Percentiles rank a stretch among this genome's conserved stretches.
phyloP scores from a whole-genome alignment of 2,888 invertebrate genomes.

The Protophormia terraenovae region DNA sequence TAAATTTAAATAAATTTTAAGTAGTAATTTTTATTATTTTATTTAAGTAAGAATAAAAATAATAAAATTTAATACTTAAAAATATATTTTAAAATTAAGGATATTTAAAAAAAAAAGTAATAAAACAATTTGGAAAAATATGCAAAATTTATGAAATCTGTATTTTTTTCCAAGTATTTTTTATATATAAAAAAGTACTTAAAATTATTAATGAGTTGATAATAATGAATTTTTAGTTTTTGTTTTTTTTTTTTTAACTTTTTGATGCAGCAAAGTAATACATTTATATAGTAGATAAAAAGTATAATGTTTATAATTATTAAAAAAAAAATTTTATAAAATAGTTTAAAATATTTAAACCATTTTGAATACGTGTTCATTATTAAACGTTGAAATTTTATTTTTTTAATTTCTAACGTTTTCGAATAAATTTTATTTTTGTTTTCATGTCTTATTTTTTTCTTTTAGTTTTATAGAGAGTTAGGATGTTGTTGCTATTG shows the following conservation, averaged over 20 bases:
- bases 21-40: background rate
- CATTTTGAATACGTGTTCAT: background rate
- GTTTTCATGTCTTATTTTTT: background rate
- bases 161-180: slow-evolving; percentile 29
- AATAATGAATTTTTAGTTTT: slow-evolving; percentile 18
- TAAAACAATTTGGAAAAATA: slow-evolving; percentile 22
- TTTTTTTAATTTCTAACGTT: background rate
- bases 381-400: background rate
- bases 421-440: background rate
- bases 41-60: background rate
- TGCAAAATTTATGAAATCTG: slow-evolving; percentile 4
- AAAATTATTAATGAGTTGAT: slow-evolving; percentile 30
- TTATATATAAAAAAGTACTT: slow-evolving; percentile 47
- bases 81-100: background rate
- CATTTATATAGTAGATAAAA: background rate
- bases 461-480: background rate
- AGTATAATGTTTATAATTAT: background rate
- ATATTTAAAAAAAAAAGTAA: background rate
- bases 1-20: background rate
- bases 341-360: slow-evolving; percentile 45
- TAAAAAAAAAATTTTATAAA: background rate
- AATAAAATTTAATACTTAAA: background rate
- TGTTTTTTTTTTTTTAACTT: background rate
- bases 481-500: slow-evolving; percentile 23
- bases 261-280: slow-evolving; percentile 20